Evolutionary conservation across 2,113 vertebrate genomes (phyloP), one percentile per base, ranked within the genome.

Genomic region (Daphoenositta chrysoptera): DNA sequence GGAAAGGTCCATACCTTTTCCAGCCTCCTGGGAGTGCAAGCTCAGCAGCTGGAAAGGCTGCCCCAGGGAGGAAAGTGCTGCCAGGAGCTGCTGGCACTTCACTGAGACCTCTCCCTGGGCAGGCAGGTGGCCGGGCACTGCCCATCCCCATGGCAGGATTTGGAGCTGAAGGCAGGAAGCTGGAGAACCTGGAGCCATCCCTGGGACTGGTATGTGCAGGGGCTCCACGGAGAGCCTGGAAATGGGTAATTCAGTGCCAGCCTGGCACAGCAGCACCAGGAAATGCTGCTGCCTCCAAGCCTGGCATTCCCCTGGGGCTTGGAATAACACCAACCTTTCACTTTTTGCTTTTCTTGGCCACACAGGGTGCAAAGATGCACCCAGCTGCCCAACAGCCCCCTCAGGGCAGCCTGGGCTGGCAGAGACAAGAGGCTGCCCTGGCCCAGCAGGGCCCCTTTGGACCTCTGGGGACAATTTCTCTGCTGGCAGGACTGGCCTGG

Each of bases 401-500:
- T 19, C 23, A 3, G 0, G 17, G 14, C 56, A 83, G 31, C 22
- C 45, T 24, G 4, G 22, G 31, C 9, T 15, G 5, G 2, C 11
- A 7, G 50, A 57, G 28, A 10, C 37, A 18, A 35, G 57, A 33
- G 16, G 13, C 4, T 53, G 3, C 28, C 61, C 53, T 10, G 11
- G 19, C 42, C 9, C 3, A 23, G 16, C 22, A 18, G 27, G 0
- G 5, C 28, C 28, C 53, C 42, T 50, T 33, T 13, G 31, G 35
- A 4, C 11, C 48, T 28, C 21, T 1, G 1, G 18, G 39, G 27
- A 31, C 12, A 4, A 0, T 19, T 35, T 1, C 0, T 9, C 39
- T 2, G 0, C 44, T 8, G 4, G 7, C 37, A 47, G 39, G 11
- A 23, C 44, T 11, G 37, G 15, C 35, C 72, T 5, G 3, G 6